Evolutionary conservation across 2,797 vertebrate species (phyloP), one percentile per base, ranked within the genome.

Genomic region (Kryptopterus vitreolus): DNA sequence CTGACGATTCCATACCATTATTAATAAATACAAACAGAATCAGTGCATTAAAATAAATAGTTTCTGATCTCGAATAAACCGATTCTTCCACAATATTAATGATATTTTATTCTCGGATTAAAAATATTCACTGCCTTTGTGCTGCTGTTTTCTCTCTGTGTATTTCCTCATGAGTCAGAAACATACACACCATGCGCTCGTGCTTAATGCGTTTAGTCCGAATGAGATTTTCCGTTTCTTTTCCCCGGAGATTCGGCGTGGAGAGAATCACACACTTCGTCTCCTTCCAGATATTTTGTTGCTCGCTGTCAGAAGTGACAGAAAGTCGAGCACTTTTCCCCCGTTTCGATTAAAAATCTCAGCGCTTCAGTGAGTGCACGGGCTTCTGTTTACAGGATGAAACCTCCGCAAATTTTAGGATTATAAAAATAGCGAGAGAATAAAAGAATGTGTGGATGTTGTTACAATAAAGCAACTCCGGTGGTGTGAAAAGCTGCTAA

Each of bases 401-500:
- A 73, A 38, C 33, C 15, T 66, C 11, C 4, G 9, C 68, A 70
- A 52, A 31, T 50, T 29, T 26, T 31, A 6, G 26, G 48, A 20
- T 70, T 31, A 50, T 8, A 52, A 29, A 70, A 66, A 63, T 1
- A n/a, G 26, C 16, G 15, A 68, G 12, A 26, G n/a, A 22, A 26
- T 5, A 4, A 70, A 29, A 10, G 16, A 26, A 22, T 48, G 26
- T 52, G 48, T 10, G 43, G 33, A 31, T 38, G 38, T 69, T 76
- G 62, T 50, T 81, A 59, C 16, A 58, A 29, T 68, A n/a, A 58
- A 24, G 20, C 26, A 29, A 33, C 26, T 59, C 38, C 5, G 58
- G 35, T 33, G 55, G 46, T 63, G 29, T 46, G 13, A 63, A 69
- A 77, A 81, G 31, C 26, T 24, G 4, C 33, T 77, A 84, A 80